Base-by-base conservation (phyloP, 2,797 vertebrate genomes). In the Ibycter americanus region DNA sequence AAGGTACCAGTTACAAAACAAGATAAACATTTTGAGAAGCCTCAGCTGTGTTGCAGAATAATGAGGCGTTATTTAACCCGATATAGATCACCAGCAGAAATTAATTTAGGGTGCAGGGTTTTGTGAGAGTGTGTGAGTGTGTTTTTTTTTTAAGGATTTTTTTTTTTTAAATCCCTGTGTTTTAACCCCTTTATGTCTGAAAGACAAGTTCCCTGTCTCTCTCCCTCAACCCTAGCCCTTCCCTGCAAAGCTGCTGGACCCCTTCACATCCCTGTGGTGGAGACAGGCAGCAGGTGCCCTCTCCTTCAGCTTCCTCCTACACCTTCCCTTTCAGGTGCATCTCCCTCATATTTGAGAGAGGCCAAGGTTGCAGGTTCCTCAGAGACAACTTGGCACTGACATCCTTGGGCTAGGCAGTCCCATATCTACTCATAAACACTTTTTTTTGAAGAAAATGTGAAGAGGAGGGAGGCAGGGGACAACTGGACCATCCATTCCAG, bases 21-120 rank as follows among this genome's bases (percentile, higher is more conserved):
- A 98, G 98, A 98, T 98, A 98, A 98, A 98, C 98, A 98, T 98
- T 98, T 98, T 98, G 98, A 98, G 98, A 98, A 98, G 98, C 98
- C 98, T 98, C 98, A 98, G 98, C 98, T 98, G 98, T 98, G 98
- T 97, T 98, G 97, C 95, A 98, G 98, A 98, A 98, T 98, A 98
- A 98, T 98, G 98, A 98, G 98, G 97, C 97, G 97, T 98, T 98
- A 98, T 98, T 98, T 98, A 98, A 98, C 98, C 98, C 97, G 97
- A 98, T 98, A 98, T 98, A 98, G 98, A 98, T 98, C 98, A 98
- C 97, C 97, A 98, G 97, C 97, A 98, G 98, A 98, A 98, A 98
- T 98, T 98, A 98, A 98, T 98, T 98, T 98, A 98, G 98, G 98
- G 98, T 98, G 95, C 97, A 97, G 96, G 95, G 96, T 98, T 98